Conservation (phyloP, 1,140 invertebrate genomes). For the Pinna nobilis region DNA sequence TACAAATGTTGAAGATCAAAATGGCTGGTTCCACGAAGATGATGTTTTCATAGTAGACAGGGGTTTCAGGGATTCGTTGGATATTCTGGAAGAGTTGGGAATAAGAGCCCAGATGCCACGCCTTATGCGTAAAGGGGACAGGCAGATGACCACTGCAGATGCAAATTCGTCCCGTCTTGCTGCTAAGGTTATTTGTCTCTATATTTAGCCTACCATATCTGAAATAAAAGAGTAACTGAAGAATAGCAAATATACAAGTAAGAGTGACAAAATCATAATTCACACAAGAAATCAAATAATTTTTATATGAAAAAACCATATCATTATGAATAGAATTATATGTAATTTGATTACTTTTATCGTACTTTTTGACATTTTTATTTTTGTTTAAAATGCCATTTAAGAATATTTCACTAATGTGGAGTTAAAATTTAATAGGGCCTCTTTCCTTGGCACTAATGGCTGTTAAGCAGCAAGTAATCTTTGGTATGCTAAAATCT, state of each 20-base stretch:
- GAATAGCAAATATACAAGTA: neutral
- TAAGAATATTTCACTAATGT: neutral
- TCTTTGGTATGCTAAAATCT: too few relatives aligned
- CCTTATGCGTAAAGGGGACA: constrained; percentile 1
- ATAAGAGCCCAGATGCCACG: constrained; percentile 23
- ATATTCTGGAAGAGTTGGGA: constrained; percentile 21
- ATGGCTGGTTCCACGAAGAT: constrained; percentile 2
- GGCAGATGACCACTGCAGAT: neutral
- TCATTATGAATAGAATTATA: neutral
- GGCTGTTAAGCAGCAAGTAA: too few relatives aligned
- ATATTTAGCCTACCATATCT: neutral
- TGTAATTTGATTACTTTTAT: neutral
- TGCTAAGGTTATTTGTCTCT: neutral
- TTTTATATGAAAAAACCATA: neutral
- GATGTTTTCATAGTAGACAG: constrained; percentile 29
- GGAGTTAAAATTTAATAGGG: too few relatives aligned
- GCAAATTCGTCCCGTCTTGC: neutral
- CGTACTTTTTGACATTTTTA: neutral
- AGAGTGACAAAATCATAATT: neutral
- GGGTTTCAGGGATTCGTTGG: constrained; percentile 26
- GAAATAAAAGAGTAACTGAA: neutral
- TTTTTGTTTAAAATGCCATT: neutral
- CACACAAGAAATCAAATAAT: neutral
- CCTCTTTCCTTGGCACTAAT: too few relatives aligned
- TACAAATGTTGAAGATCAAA: constrained; percentile 23